Conservation (phyloP, 2,797 vertebrate species). For the Siniperca undulata region DNA sequence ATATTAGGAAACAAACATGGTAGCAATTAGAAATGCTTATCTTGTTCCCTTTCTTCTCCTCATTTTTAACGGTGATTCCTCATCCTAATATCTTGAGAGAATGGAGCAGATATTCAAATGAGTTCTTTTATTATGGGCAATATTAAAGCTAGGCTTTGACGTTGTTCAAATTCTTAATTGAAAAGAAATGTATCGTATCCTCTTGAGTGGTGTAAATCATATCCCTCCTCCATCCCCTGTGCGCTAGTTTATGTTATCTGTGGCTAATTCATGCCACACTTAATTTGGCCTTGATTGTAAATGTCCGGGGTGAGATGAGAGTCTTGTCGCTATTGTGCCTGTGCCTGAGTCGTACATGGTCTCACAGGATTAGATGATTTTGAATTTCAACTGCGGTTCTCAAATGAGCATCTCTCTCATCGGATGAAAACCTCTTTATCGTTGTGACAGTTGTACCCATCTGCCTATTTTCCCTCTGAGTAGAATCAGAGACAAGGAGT, state of each 20-base stretch:
- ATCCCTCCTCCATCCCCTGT: slow-evolving; percentile 81
- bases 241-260: slow-evolving; percentile 83
- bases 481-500: slow-evolving; percentile 50
- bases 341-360: slow-evolving; percentile 66
- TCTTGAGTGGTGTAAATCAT: slow-evolving; percentile 84
- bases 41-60: slow-evolving; percentile 62
- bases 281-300: slow-evolving; percentile 87
- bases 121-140: slow-evolving; percentile 82
- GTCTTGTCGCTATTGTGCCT: slow-evolving; percentile 77
- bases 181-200: slow-evolving; percentile 85
- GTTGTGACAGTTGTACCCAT: slow-evolving; percentile 64
- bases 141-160: slow-evolving; percentile 79
- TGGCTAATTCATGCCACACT: slow-evolving; percentile 87
- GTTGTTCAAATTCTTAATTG: slow-evolving; percentile 82
- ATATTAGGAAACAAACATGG: slow-evolving; percentile 84
- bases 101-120: slow-evolving; percentile 83
- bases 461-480: slow-evolving; percentile 57
- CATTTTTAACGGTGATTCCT: slow-evolving; percentile 79
- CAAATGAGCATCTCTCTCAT: slow-evolving; percentile 67
- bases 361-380: slow-evolving; percentile 75
- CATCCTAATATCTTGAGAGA: slow-evolving; percentile 80
- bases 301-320: slow-evolving; percentile 83
- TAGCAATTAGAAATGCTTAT: slow-evolving; percentile 84
- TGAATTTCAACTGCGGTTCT: slow-evolving; percentile 63
- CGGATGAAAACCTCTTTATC: slow-evolving; percentile 68